Base-by-base conservation (phyloP, 2,113 vertebrate species). In the Saguinus midas region DNA sequence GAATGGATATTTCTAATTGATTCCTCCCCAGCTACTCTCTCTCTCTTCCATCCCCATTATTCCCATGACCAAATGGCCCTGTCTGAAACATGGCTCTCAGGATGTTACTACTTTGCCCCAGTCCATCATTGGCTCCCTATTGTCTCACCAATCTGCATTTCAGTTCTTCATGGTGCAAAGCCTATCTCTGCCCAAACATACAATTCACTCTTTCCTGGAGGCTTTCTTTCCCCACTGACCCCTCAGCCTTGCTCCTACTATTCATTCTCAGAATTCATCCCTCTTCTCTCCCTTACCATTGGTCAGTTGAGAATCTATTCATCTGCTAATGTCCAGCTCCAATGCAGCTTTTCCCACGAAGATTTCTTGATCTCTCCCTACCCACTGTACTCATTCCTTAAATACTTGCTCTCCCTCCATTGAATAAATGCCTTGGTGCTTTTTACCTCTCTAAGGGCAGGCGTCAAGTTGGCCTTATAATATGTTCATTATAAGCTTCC, bases 1-100 rank as follows among this genome's bases (percentile, higher is more conserved):
- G 73, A 90, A n/a, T 32, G 86, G 86, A 29, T 79, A 29, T 80
- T 96, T 87, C 45, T 82, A 76, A 82, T 16, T 3, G 1, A n/a
- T 40, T 72, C 32, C 16, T 66, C 37, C 7, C 8, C 3, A 25
- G 61, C 37, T 35, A 66, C 55, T 70, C 45, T 70, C 45, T n/a
- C 78, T 64, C 27, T 58, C 29, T 88, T 40, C 6, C 21, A 0
- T 57, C 25, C 25, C n/a, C 78, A 18, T 84, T 35, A 57, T 75
- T 79, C 40, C 27, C 32, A 18, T 3, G 6, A 52, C 84, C 66
- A 20, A 1, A 4, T 37, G 73, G 16, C 6, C 27, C 32, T 21
- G 2, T 52, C 91, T 48, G 23, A 45, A 55, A 43, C 66, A 32
- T 17, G 27, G 61, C 55, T 43, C 17, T 66, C 16, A 21, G 3